Evolutionary conservation across 2,113 vertebrate species (phyloP), one percentile per base, ranked within the genome.

Genomic region (Cynocephalus volans): DNA sequence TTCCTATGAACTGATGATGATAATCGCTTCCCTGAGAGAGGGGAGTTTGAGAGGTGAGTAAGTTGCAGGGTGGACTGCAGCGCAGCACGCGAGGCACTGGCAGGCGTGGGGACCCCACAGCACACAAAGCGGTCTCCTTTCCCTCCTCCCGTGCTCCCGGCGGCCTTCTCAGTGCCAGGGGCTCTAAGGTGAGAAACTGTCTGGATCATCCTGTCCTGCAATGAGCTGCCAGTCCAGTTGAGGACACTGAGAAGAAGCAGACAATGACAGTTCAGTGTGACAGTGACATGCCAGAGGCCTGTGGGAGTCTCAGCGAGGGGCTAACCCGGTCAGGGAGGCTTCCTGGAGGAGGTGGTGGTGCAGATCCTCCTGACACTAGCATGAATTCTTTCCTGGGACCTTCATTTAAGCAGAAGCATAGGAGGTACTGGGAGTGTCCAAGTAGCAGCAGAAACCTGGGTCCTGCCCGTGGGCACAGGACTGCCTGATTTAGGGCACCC

Each of bases 11-110:
- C 26, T 5, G 24, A 67, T 15, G 54, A 28, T 15, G 7, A 56
- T 24, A n/a, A 6, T 10, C 13, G 0, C 19, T 12, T 5, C 52
- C 41, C 75, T 60, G 6, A 13, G 65, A 23, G 45, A 17, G 4
- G 12, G 19, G 56, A 18, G 17, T 23, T 1, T 9, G 10, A 10
- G 14, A 21, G 24, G 58, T 4, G 56, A 0, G 5, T 14, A 8
- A 19, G 18, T 3, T 0, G 12, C 3, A 21, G 90, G 67, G 6
- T 11, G 13, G 11, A 12, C 58, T 6, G 69, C 69, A 36, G 15
- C 1, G 0, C 21, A 52, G 72, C 31, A 0, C 1, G 28, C 1
- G 8, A 18, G 24, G 56, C 13, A 2, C 41, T 8, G n/a, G 48
- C n/a, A 41, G 50, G 50, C 5, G 28, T 26, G 1, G 13, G 76